phyloP scores from a whole-genome alignment of 2,797 vertebrate genomes.

The Epinephelus awoara region DNA sequence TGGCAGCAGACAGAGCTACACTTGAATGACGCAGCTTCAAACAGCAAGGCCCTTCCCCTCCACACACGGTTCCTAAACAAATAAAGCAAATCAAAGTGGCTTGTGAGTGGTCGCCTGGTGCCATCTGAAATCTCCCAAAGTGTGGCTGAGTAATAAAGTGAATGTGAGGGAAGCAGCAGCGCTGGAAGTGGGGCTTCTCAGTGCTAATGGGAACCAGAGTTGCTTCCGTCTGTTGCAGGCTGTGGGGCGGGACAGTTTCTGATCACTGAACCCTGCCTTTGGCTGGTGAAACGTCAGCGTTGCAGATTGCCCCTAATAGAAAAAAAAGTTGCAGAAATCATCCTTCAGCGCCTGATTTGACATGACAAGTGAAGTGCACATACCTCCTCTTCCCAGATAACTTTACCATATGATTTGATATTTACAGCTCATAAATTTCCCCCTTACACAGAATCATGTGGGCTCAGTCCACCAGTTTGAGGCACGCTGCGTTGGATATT shows the following conservation, averaged over 20 bases:
- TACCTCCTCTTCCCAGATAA: slow-evolving; percentile 64
- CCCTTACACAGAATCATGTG: slow-evolving; percentile 63
- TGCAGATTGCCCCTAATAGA: slow-evolving; percentile 49
- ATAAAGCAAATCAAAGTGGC: slow-evolving; percentile 85
- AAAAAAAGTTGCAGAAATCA: slow-evolving; percentile 53
- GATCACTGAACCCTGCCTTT: slow-evolving; percentile 68
- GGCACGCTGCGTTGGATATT: slow-evolving; percentile 43
- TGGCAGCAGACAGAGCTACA: slow-evolving; percentile 80
- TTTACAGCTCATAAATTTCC: slow-evolving; percentile 71
- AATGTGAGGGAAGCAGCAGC: slow-evolving; percentile 82
- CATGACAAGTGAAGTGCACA: slow-evolving; percentile 68
- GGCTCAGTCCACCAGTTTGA: slow-evolving; percentile 44
- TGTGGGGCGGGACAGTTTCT: slow-evolving; percentile 71
- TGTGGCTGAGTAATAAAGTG: slow-evolving; percentile 87
- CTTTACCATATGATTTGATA: slow-evolving; percentile 73
- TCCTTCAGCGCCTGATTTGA: slow-evolving; percentile 63
- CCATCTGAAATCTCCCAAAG: slow-evolving; percentile 85
- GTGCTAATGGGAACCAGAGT: slow-evolving; percentile 87
- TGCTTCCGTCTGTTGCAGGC: slow-evolving; percentile 83
- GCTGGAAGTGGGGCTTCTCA: slow-evolving; percentile 78
- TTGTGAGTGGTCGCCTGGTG: slow-evolving; percentile 79
- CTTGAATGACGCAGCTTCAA: slow-evolving; percentile 78
- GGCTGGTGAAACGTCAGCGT: slow-evolving; percentile 62
- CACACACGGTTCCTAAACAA: slow-evolving; percentile 76
- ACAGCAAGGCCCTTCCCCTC: slow-evolving; percentile 52